Evolutionary conservation across 2,797 vertebrate genomes (phyloP), one percentile per base, ranked within the genome.

Genomic region (Pseudochirops cupreus): DNA sequence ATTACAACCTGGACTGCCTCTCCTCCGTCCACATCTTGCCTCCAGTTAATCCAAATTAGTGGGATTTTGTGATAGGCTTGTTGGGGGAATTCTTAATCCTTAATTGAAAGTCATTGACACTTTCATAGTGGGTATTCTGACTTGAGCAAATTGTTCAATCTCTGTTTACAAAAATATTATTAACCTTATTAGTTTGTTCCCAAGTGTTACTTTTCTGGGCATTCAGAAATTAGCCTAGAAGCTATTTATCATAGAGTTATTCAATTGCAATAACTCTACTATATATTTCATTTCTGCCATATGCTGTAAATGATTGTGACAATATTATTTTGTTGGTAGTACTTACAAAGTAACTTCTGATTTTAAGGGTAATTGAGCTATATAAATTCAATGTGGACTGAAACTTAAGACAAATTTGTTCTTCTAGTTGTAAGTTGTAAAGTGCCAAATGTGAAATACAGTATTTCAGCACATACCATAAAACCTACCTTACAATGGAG

Each of bases 361-460:
- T 96, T 91, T 96, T 94, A 92, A 74, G 56, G 56, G 96, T 96
- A 97, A 97, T 95, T 97, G 93, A 96, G 94, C 94, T 96, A 94
- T 95, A 96, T 96, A 96, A 96, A 96, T 97, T 96, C 93, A 97
- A 92, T 57, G 56, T 95, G 58, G 46, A 82, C 55, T 93, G 39
- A 95, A 96, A 95, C 92, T 97, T 96, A 93, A 96, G 94, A 96
- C 92, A 96, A 93, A 96, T 93, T 96, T 95, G 0, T 96, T 96
- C 92, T 96, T 96, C 46, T 95, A 56, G 59, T 94, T 96, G 50
- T 92, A 94, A 89, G 53, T 95, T 97, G 82, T 96, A 98, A 97
- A 97, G 74, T 97, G 95, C 82, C 95, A 96, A 95, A 89, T 94
- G 95, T 96, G 93, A 98, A 96, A 95, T 97, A 94, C 50, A 95